A percentile compares a stretch with the other conserved stretches of the same genome.
Evolutionary conservation across 2,797 vertebrate species (phyloP).

Genomic region (Nothura maculosa): DNA sequence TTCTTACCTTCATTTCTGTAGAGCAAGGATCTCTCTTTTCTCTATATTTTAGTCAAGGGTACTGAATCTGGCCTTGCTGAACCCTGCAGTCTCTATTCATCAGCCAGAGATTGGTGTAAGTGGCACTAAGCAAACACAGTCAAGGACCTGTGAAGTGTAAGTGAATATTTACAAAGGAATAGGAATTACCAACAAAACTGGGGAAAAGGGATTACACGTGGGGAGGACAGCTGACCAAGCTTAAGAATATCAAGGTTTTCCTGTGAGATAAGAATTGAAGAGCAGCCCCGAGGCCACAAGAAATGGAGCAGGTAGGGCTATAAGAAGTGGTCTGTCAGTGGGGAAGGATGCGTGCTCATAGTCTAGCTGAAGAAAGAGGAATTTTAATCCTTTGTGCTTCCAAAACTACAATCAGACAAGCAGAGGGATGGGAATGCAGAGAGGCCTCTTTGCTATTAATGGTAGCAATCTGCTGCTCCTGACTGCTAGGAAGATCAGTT

Average conservation of each 20-base stretch:
- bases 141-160: too few species aligned
- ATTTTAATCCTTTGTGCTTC: not conserved
- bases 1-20: not conserved
- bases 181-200: not conserved
- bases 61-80: not conserved
- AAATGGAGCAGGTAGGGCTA: rapidly evolving
- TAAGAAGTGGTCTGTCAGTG: not conserved
- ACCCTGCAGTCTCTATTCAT: not conserved
- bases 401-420: not conserved
- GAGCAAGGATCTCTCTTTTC: rapidly evolving
- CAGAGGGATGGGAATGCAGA: not conserved
- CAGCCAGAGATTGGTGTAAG: not conserved
- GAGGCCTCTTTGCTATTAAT: not conserved
- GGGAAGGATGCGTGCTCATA: rapidly evolving
- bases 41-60: rapidly evolving
- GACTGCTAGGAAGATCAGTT: not conserved
- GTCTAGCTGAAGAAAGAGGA: rapidly evolving
- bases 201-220: rapidly evolving
- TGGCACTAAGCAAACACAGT: not conserved
- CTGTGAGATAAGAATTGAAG: not conserved
- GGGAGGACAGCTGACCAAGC: rapidly evolving
- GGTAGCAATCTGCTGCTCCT: not conserved
- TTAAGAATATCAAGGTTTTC: not conserved
- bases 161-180: not conserved
- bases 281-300: rapidly evolving